Base-by-base conservation (phyloP, 2,113 vertebrate species). In the Orcinus orca region DNA sequence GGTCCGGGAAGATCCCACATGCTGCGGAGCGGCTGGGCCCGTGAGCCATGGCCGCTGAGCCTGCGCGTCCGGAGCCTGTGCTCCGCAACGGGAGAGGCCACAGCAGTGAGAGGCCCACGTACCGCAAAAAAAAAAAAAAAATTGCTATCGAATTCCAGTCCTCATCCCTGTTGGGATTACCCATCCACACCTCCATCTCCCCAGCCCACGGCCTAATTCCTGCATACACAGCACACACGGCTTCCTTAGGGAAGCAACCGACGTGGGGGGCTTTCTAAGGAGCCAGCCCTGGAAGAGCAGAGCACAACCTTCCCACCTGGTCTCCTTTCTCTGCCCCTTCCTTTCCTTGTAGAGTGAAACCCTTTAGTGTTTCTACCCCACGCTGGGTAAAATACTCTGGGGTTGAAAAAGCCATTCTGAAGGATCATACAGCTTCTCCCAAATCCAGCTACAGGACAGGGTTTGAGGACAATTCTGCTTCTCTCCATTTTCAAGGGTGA, bases 211-310 rank as follows among this genome's bases (percentile, higher is more conserved):
- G 23, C 38, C 41, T 50, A 14, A 50, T 18, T 26, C 21, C 31
- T 2, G 18, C 1, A 36, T 4, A 25, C 79, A 17, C 6, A 2
- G n/a, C 4, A 3, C 14, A 6, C 5, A 0, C 1, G 0, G 2
- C 11, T 15, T 10, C 26, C 36, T 58, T n/a, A 7, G 36, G 0
- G 6, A 77, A 71, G 80, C 80, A 18, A 3, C 2, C 2, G 4
- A 18, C 13, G 1, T 1, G 5, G 0, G 2, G 29, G 25, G 15
- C 50, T 38, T 31, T 41, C 60, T 25, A 23, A 23, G 3, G 21
- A 53, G 60, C 50, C 0, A 0, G 18, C 6, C 14, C 65, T 3
- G 44, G 53, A 44, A 26, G 31, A 1, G 15, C 29, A 17, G 55
- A 36, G 20, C 63, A 4, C 53, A 26, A 14, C 44, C 38, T 11